These are phyloP conservation scores for Ichneumon xanthorius DNA, from an alignment of 2,888 invertebrate genomes.

Conservation along the genomic window DNA sequence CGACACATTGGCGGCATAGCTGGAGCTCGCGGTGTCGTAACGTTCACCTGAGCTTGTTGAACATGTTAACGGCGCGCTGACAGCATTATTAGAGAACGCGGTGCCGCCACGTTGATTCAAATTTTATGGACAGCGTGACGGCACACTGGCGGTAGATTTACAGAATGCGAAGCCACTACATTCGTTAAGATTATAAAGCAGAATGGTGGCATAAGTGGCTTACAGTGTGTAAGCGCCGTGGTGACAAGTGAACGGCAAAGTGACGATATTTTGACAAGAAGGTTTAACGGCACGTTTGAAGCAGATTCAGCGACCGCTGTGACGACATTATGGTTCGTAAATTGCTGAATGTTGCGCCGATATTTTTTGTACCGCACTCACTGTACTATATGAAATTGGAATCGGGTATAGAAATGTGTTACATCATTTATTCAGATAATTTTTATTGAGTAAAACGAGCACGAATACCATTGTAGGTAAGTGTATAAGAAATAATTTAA, in stretches of 20 bases:
- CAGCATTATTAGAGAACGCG: neutral
- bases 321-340: neutral
- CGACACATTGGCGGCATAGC: conserved; percentile 1
- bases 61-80: neutral
- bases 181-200: neutral
- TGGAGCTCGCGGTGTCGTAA: conserved; percentile 1
- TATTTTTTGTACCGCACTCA: neutral
- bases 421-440: too few relatives aligned
- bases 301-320: neutral
- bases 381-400: too few relatives aligned
- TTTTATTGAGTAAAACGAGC: neutral
- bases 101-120: conserved; percentile 1
- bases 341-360: neutral
- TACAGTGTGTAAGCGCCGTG: neutral
- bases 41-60: neutral
- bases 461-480: conserved; percentile 7
- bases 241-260: neutral
- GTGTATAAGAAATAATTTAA: neutral
- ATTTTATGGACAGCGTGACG: neutral
- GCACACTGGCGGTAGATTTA: conserved; percentile 1
- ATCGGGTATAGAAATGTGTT: too few relatives aligned
- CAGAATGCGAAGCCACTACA: neutral
- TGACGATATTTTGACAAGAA: neutral
- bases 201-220: neutral
- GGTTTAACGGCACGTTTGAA: neutral